phyloP scores from a whole-genome alignment of 2,888 invertebrate genomes.

The Pteria penguin region DNA sequence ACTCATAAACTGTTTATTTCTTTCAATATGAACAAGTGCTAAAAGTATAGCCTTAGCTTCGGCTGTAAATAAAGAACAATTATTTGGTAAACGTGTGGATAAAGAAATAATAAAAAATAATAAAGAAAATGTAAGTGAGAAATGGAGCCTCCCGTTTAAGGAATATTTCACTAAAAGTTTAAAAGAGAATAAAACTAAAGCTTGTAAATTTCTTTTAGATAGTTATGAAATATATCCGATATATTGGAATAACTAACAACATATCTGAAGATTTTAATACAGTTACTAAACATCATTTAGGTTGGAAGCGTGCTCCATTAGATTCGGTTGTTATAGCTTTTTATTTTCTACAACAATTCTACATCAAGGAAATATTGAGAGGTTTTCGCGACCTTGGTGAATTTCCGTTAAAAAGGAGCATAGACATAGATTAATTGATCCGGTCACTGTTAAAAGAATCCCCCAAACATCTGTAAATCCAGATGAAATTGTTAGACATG shows the following conservation, averaged over 20 bases:
- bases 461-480: not conserved
- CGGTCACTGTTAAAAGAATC: not conserved
- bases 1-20: too few relatives aligned
- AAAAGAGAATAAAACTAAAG: not conserved
- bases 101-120: too few relatives aligned
- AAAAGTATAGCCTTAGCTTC: too few relatives aligned
- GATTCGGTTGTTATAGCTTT: conserved; percentile 35
- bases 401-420: conserved; percentile 1
- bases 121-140: too few relatives aligned
- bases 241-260: conserved; percentile 37
- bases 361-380: not conserved
- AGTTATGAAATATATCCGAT: conserved; percentile 20
- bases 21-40: too few relatives aligned
- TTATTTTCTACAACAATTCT: conserved; percentile 33
- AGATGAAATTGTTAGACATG: not conserved
- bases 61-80: too few relatives aligned
- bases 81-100: too few relatives aligned
- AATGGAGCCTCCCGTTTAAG: not conserved
- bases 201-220: conserved; percentile 27
- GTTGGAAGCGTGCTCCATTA: conserved; percentile 23
- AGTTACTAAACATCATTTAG: conserved; percentile 16
- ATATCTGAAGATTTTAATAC: conserved; percentile 36
- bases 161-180: not conserved
- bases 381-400: not conserved
- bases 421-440: not conserved